Conservation (phyloP, 2,888 invertebrate genomes). For the Reticulitermes lucifugus region DNA sequence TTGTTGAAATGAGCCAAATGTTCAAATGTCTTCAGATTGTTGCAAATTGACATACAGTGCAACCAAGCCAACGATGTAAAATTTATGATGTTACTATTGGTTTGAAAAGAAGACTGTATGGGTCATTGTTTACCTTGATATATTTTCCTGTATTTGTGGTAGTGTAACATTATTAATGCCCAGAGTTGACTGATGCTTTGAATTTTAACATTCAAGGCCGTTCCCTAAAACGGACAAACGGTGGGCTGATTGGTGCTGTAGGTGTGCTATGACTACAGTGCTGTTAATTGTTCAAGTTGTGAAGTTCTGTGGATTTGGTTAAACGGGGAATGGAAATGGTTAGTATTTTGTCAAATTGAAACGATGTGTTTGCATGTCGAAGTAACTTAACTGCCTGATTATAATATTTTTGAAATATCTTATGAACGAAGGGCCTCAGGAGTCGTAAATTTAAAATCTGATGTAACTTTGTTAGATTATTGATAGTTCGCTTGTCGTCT, state of each 20-base stretch:
- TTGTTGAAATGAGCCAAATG: no score
- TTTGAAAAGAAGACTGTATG: no score
- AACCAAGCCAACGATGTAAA: no score
- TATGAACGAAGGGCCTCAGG: not conserved
- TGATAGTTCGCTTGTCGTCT: not conserved
- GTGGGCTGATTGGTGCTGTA: not conserved
- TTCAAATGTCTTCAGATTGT: no score
- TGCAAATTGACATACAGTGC: no score
- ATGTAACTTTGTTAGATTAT: not conserved
- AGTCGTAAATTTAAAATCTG: not conserved
- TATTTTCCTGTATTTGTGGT: no score
- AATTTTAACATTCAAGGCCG: not conserved
- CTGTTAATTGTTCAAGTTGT: not conserved
- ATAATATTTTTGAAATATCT: no score
- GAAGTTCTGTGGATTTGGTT: conserved; percentile 3
- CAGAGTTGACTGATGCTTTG: no score
- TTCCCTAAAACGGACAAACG: not conserved
- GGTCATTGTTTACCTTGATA: no score
- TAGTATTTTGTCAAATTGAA: not conserved
- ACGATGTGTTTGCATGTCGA: not conserved
- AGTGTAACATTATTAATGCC: no score
- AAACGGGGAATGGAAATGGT: not conserved
- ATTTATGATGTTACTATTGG: no score
- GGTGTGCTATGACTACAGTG: not conserved
- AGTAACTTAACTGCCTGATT: not conserved